Evolutionary conservation across 2,888 invertebrate species (phyloP).

Genomic region (Tetranychus piercei): DNA sequence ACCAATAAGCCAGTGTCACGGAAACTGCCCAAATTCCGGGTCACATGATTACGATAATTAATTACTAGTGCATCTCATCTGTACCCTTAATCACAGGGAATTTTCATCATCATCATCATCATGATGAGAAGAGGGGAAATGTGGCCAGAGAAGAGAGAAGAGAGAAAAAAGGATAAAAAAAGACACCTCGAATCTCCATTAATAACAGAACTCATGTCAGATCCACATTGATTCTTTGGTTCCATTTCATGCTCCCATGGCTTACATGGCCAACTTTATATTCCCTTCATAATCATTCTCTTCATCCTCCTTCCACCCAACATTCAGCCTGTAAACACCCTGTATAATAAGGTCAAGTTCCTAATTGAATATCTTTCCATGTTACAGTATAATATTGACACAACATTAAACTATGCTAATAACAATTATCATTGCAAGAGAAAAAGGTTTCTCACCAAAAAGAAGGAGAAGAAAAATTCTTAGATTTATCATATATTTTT

Average conservation of each 20-base stretch:
- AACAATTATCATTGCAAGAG: background rate
- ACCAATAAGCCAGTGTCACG: slow-evolving; percentile 1
- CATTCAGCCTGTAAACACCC: background rate
- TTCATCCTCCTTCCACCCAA: background rate
- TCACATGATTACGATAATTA: background rate
- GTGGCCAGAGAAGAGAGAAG: background rate
- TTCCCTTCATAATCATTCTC: background rate
- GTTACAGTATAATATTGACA: too few relatives aligned
- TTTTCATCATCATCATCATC: background rate
- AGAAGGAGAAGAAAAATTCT: background rate
- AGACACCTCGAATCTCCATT: background rate
- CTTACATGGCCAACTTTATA: background rate
- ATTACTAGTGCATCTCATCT: background rate
- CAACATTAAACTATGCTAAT: background rate
- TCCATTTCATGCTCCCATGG: slow-evolving; percentile 1
- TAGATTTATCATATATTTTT: background rate
- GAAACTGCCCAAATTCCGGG: background rate
- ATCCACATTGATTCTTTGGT: background rate
- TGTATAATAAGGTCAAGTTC: slow-evolving; percentile 1
- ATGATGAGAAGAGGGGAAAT: background rate
- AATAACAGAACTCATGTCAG: slow-evolving; percentile 1
- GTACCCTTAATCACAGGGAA: background rate
- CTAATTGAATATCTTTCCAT: background rate
- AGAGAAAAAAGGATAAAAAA: background rate
- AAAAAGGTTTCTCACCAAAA: too few relatives aligned